Base-by-base conservation (phyloP, 2,113 vertebrate genomes). In the Varanus komodoensis region DNA sequence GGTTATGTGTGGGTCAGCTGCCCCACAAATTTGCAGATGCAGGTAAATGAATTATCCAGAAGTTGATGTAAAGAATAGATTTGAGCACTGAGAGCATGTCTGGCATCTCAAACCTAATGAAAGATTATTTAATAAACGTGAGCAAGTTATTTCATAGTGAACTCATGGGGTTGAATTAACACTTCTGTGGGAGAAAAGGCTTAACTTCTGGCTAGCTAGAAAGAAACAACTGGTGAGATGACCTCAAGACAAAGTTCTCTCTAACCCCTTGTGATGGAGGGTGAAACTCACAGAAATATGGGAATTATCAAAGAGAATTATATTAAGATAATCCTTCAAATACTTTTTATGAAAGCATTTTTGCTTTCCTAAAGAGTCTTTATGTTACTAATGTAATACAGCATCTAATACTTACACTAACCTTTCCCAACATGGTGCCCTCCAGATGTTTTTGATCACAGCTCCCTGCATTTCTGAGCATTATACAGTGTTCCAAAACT, bases 321-420 rank as follows among this genome's bases (percentile, higher is more conserved):
- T 88, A 6, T 89, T 82, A 89, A 87, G 78, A 94, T 52, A 0
- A 74, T 17, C 14, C 84, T 1, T 79, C 15, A 92, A 23, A 90
- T 27, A 0, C 44, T 15, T 4, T 67, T 93, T 92, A 52, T 89
- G 48, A 25, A 68, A 89, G 89, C 1, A 14, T 12, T 64, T 17
- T 84, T 77, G 21, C 11, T 92, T 90, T 0, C 77, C 32, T 91
- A 91, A 91, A 92, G 67, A 71, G 1, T 2, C 4, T 90, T 89
- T 84, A 87, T 44, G 68, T 86, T 92, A 81, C 48, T 68, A 82
- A 68, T n/a, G 61, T 32, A 0, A 82, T 38, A 82, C 25, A 48
- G 11, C 11, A 23, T 38, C 48, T 87, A 67, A 92, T 75, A 27
- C 69, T 84, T 94, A 89, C 81, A 25, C 93, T 54, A 3, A 11